Base-by-base conservation (phyloP, 2,797 vertebrate genomes). In the Uromys caudimaculatus region DNA sequence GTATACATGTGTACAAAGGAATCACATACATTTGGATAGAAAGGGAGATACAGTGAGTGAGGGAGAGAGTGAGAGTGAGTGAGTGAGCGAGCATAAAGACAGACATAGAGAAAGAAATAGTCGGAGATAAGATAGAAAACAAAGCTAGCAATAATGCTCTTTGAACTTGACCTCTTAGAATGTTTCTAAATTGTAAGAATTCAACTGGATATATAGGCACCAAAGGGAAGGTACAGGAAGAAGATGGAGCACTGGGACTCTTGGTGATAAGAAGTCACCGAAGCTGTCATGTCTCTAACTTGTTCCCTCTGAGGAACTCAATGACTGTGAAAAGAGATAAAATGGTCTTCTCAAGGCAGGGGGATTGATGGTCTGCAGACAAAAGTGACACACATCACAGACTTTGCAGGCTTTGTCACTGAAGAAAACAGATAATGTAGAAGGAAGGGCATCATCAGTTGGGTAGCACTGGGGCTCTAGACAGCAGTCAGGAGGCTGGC, bases 301-400 rank as follows among this genome's bases (percentile, higher is more conserved):
- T 91, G 52, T 90, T 95, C 27, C 50, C 38, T 91, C 89, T 92
- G 8, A 79, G 78, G 50, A 90, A 75, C 86, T 93, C 78, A 50
- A 73, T 62, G 76, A 10, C 58, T 87, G 90, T 78, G 87, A 93
- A 90, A 83, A 84, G 82, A 96, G 90, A 98, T 76, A 88, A 97
- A 98, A 71, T 54, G 23, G 58, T 81, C 52, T 87, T 85, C 67
- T 54, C 47, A n/a, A 94, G 87, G 73, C 91, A 89, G 78, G 52
- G 92, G 78, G 87, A 96, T 64, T 58, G 93, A 97, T 97, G 91
- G 54, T 77, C 86, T 76, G 38, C 67, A 97, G 87, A 88, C 44
- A 90, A 91, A 95, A 89, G 94, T 91, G 92, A 82, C 92, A 96
- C 95, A 85, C 95, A 96, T 96, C 92, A 91, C 94, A 77, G 87